Conservation (phyloP, 2,113 vertebrate genomes). For the Engystomops pustulosus region DNA sequence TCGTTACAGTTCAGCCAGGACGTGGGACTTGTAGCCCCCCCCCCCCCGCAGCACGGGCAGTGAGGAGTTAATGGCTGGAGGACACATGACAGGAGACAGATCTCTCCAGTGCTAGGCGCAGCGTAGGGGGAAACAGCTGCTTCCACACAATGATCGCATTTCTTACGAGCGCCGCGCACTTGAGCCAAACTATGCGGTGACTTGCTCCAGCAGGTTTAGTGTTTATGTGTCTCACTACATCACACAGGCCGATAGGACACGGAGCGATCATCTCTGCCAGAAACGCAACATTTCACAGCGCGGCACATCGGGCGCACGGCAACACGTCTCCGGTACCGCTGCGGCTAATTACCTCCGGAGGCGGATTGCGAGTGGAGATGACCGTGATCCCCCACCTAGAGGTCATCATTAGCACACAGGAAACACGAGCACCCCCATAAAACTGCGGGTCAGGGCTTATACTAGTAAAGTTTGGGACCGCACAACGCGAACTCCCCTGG, state of each 20-base stretch:
- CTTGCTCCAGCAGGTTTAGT: constrained; percentile 42
- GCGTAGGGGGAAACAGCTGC: constrained; percentile 44
- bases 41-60: no score
- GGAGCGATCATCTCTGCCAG: neutral
- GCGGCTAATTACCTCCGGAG: no score
- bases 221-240: constrained; percentile 38
- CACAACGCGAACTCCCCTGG: no score
- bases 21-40: neutral
- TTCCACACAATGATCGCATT: constrained; percentile 49
- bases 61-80: constrained; percentile 19
- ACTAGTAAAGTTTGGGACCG: no score
- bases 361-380: no score
- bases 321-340: no score
- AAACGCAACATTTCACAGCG: neutral
- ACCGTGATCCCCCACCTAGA: no score
- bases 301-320: neutral
- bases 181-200: constrained; percentile 47
- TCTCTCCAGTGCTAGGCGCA: constrained; percentile 7
- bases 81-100: neutral
- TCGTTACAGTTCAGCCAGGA: no score
- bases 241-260: constrained; percentile 9
- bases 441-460: no score
- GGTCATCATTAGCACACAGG: neutral
- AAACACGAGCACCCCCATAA: no score
- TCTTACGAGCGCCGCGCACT: constrained; percentile 26